Percentiles rank a stretch among this genome's conserved stretches.
These are phyloP conservation scores for Cervus canadensis DNA, from an alignment of 2,113 vertebrate genomes.

Conservation along the genomic window DNA sequence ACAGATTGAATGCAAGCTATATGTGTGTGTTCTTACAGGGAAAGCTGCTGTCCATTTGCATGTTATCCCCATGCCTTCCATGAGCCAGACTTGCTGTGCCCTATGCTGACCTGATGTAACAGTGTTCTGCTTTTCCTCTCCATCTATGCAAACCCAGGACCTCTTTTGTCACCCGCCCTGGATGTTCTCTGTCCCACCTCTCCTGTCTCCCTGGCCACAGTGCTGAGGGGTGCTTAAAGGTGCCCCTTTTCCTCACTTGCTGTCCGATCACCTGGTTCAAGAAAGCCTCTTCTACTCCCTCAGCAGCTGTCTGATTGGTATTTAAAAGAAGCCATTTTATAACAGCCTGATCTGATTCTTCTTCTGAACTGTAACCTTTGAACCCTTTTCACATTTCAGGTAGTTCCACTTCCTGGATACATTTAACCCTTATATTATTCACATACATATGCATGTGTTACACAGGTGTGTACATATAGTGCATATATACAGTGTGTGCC, in stretches of 20 bases:
- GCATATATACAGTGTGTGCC: background rate
- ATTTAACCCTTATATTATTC: background rate
- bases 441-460: background rate
- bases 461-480: background rate
- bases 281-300: background rate
- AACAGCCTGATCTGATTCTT: background rate
- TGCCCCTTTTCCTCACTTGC: background rate
- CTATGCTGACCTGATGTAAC: rapidly evolving
- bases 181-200: background rate
- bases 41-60: background rate
- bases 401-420: background rate
- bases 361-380: background rate
- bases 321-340: background rate
- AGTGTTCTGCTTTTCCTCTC: background rate
- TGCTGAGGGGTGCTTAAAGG: background rate
- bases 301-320: background rate
- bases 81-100: background rate
- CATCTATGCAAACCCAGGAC: background rate
- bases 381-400: background rate
- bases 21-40: background rate
- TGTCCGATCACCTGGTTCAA: background rate
- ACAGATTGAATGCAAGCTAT: background rate
- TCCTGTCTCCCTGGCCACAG: background rate
- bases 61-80: background rate
- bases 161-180: background rate